A percentile compares a stretch with the other conserved stretches of the same genome.
phyloP scores from a whole-genome alignment of 2,113 vertebrate species.

The Himantopus leucocephalus region DNA sequence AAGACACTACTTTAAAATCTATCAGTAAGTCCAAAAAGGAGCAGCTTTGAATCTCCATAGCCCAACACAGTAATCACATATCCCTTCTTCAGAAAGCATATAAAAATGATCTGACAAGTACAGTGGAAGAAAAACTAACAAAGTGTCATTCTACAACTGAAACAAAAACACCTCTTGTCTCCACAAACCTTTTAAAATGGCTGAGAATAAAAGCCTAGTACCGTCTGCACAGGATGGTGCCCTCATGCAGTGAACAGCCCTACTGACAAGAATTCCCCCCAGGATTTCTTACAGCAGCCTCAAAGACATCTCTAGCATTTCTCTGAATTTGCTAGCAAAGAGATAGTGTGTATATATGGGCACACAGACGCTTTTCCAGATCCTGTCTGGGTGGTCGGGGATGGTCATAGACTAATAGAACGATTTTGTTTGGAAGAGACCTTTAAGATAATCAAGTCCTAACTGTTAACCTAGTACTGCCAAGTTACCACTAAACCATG shows the following conservation, averaged over 20 bases:
- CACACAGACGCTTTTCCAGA: neutral
- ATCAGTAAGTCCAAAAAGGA: neutral
- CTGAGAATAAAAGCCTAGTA: neutral
- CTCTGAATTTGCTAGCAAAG: neutral
- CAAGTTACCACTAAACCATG: too few species aligned
- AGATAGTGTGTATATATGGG: rapidly evolving
- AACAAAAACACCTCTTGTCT: neutral
- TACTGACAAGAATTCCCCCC: neutral
- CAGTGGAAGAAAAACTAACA: neutral
- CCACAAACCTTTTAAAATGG: neutral
- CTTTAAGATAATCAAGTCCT: too few species aligned
- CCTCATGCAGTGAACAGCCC: neutral
- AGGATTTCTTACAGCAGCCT: neutral
- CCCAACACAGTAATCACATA: neutral
- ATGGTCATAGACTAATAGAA: too few species aligned
- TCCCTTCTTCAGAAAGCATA: neutral
- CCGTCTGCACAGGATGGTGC: neutral
- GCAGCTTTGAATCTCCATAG: neutral
- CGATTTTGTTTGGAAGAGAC: too few species aligned
- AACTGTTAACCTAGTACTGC: too few species aligned
- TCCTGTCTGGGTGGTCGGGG: too few species aligned
- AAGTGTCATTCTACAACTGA: neutral
- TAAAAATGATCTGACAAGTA: neutral
- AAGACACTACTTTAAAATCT: neutral
- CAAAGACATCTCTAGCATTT: neutral